Percentiles rank a stretch among this genome's conserved stretches.
Conservation (phyloP, 2,888 invertebrate species). For the Zygaena filipendulae region DNA sequence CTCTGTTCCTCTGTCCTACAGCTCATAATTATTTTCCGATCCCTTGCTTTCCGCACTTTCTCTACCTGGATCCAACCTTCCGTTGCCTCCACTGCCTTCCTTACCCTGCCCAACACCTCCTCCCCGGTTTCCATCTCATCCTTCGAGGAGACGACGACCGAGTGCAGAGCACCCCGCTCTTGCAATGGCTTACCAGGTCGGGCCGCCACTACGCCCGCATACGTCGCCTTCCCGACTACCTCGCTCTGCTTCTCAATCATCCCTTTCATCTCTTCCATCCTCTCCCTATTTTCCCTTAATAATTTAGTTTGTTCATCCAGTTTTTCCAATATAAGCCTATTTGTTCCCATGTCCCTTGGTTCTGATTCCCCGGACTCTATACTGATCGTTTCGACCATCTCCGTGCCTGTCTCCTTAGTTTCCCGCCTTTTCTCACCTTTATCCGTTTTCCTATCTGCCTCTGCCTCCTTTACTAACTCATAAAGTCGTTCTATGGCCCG, state of each 20-base stretch:
- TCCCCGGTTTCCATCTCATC: too few relatives aligned
- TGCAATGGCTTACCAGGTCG: too few relatives aligned
- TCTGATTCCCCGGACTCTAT: too few relatives aligned
- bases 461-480: not conserved
- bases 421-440: not conserved
- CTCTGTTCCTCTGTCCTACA: slow-evolving; percentile 6
- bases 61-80: slow-evolving; percentile 8
- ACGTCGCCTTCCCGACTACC: too few relatives aligned
- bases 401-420: not conserved
- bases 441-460: not conserved
- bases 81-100: too few relatives aligned
- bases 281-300: not conserved
- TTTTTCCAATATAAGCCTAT: too few relatives aligned
- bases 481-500: not conserved
- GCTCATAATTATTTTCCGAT: slow-evolving; percentile 11
- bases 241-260: not conserved
- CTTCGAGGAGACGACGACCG: too few relatives aligned
- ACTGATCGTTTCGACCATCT: not conserved
- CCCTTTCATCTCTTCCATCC: not conserved
- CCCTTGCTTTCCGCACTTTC: too few relatives aligned
- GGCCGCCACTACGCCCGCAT: too few relatives aligned
- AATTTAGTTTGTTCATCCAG: not conserved
- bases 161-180: too few relatives aligned
- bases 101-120: too few relatives aligned
- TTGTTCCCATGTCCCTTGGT: too few relatives aligned